A percentile compares a stretch with the other conserved stretches of the same genome.
phyloP scores from a whole-genome alignment of 2,888 invertebrate genomes.

The Ptychoptera albimana region DNA sequence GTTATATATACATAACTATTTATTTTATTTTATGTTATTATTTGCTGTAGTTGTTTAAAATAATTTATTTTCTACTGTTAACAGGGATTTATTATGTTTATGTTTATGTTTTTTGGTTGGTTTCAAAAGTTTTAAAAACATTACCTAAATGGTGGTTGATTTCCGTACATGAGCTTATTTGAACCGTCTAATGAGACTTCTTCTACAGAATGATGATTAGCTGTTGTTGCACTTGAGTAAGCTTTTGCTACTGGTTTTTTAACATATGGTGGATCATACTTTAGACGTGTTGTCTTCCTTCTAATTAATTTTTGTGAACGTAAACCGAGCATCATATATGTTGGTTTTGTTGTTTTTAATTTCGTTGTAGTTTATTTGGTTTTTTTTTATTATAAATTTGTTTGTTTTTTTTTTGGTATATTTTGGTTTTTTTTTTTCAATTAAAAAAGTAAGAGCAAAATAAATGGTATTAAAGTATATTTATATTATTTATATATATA shows the following conservation, averaged over 20 bases:
- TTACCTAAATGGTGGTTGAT: conserved; percentile 50
- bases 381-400: conserved; percentile 6
- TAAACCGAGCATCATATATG: conserved; percentile 6
- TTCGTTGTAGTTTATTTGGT: conserved; percentile 16
- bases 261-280: conserved; percentile 74
- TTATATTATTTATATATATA: background rate
- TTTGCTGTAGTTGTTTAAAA: background rate
- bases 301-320: conserved; percentile 29
- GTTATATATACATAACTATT: background rate
- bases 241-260: conserved; percentile 68
- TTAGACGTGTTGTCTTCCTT: conserved; percentile 79
- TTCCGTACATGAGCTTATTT: conserved; percentile 70
- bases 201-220: conserved; percentile 62
- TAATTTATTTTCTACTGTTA: background rate
- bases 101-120: background rate
- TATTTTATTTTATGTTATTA: background rate
- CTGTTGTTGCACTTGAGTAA: conserved; percentile 42
- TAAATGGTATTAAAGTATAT: background rate
- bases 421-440: background rate
- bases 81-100: background rate
- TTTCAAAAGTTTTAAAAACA: background rate
- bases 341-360: conserved; percentile 14
- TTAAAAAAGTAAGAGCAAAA: background rate
- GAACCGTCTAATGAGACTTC: conserved; percentile 66
- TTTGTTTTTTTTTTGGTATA: background rate